Base-by-base conservation (phyloP, 2,797 vertebrate genomes). In the Xiphophorus birchmanni region DNA sequence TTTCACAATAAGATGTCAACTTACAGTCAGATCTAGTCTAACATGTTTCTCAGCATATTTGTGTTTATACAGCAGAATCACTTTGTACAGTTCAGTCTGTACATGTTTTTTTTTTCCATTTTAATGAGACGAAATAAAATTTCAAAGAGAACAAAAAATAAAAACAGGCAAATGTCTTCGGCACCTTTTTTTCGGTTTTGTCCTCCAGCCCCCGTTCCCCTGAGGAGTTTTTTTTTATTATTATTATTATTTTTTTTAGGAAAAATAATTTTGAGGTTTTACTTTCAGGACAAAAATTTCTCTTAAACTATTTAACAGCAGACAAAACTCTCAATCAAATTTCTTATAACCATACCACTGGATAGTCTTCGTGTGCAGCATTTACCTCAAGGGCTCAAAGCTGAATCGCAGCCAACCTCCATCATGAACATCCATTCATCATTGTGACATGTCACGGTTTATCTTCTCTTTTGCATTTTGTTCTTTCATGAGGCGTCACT, bases 11-110 rank as follows among this genome's bases (percentile, higher is more conserved):
- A 37, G 21, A 58, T 2, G 47, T 69, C 0, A 4, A 11, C 45
- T 48, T 29, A 21, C 65, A n/a, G 26, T 29, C 47, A 82, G 48
- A 84, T 78, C 78, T 65, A 40, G 91, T 74, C 44, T 18, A 81
- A 87, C 84, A 0, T 74, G 90, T 89, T 87, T 6, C 5, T 73
- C 80, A 72, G 69, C 82, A 73, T 78, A 29, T 1, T 10, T 69
- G 3, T 45, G 17, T 74, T 60, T 35, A 29, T 37, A 37, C 40
- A 44, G n/a, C 23, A 72, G 47, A 54, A 81, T 42, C 80, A 1
- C 4, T 54, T 44, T 75, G 5, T 26, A 2, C 12, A 1, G 35
- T 40, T 56, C 12, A 69, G 73, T 63, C 69, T 67, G 8, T 73
- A 56, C 56, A 76, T 4, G 0, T n/a, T 74, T 50, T 29, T 1